Base-by-base conservation (phyloP, 2,888 invertebrate species). In the Drosophila niveifrons region DNA sequence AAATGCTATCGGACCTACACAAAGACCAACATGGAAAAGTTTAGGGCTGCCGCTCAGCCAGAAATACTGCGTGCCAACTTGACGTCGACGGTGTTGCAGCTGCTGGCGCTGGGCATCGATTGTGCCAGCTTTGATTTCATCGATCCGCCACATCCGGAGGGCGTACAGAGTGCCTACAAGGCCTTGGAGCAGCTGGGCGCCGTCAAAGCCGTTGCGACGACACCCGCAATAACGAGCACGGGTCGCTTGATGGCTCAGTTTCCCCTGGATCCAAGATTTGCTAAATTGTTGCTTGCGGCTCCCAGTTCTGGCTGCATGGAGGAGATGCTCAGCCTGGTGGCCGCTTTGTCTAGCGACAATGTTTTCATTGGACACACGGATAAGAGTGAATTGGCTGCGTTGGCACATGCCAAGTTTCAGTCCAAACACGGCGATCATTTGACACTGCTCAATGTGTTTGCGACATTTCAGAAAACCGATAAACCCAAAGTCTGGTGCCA, bases 371-470 rank as follows among this genome's bases (percentile, higher is more conserved):
- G 95, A 52, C 56, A 93, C 94, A 71, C 80, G 13, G 92, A 95
- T 47, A 97, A 96, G 92, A 93, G 96, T 62, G 96, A 97, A 80
- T 95, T 96, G 90, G 97, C 97, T 0, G 90, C 94, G 36, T 94
- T 94, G 78, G 95, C 95, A 0, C 93, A 94, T 74, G 94, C 94
- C 84, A 98, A 98, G 92, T 98, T 98, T 91, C 92, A 95, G 63
- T 96, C 98, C 0, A 94, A 95, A 17, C 95, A 96, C 78, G 99
- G 99, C 10, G 99, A 99, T 92, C 98, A 98, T 90, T 93, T 99
- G 46, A 98, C 97, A 1, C 93, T 98, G 58, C 93, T 99, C 11
- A 99, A 98, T 91, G 96, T 98, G 39, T 98, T 94, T 91, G 95
- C 95, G 87, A 96, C 95, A 3, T 98, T 95, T 92, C 94, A 94